phyloP scores from a whole-genome alignment of 2,113 vertebrate species.

The Muntiacus muntjak region DNA sequence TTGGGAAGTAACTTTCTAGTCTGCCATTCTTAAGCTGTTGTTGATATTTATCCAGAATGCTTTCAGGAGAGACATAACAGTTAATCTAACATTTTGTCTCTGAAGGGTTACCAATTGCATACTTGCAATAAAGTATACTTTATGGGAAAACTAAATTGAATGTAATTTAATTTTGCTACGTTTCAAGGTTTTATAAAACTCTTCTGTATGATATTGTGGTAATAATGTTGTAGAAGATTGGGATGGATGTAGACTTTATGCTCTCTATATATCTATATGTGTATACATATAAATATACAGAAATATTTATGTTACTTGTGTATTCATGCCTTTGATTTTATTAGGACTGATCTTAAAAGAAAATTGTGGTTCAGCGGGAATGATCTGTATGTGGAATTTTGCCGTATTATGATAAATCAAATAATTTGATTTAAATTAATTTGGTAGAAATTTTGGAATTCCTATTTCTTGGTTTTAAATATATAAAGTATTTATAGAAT shows the following conservation, averaged over 20 bases:
- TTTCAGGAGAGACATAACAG: not conserved
- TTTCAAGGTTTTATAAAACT: conserved; percentile 25
- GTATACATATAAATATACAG: not conserved
- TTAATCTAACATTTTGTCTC: conserved; percentile 40
- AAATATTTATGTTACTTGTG: not conserved
- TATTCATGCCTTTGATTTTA: conserved; percentile 12
- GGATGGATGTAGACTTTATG: not conserved
- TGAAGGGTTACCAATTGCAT: not conserved
- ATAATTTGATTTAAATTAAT: conserved; percentile 2
- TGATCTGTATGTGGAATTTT: conserved; percentile 35
- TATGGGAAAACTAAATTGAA: conserved; percentile 33
- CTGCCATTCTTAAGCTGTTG: not conserved
- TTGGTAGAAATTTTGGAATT: conserved; percentile 15
- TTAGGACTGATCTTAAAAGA: conserved; percentile 17
- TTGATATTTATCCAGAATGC: conserved; percentile 16
- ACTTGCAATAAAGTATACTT: not conserved
- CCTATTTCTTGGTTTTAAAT: conserved; percentile 7
- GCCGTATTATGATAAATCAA: not conserved
- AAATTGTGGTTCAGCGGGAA: conserved; percentile 15
- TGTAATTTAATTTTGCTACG: conserved; percentile 10
- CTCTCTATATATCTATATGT: not conserved
- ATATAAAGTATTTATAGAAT: not conserved
- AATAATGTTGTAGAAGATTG: conserved; percentile 2
- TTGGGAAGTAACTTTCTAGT: conserved; percentile 18
- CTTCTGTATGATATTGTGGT: not conserved